These are phyloP conservation scores for Callopanchax toddi DNA, from an alignment of 2,113 vertebrate genomes.

Conservation along the genomic window DNA sequence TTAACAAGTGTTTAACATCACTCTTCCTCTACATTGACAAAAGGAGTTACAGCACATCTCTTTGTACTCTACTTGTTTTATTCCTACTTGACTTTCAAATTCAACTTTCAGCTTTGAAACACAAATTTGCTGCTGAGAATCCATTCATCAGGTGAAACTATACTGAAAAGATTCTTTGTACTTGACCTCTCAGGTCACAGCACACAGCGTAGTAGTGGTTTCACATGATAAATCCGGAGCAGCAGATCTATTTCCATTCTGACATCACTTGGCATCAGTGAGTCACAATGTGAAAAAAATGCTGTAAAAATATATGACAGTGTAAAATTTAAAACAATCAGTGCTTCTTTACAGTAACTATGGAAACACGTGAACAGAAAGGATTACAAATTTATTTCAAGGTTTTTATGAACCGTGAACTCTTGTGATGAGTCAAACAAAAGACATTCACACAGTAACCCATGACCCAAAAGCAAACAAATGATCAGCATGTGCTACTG, in stretches of 20 bases:
- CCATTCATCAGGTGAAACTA: not conserved
- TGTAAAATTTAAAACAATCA: not conserved
- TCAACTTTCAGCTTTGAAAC: not conserved
- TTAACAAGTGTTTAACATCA: not conserved
- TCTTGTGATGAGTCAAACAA: slow-evolving; percentile 22
- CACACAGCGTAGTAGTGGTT: slow-evolving; percentile 1
- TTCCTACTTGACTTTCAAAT: not conserved
- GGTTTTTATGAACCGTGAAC: slow-evolving; percentile 16
- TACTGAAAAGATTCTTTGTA: slow-evolving; percentile 37
- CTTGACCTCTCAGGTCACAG: slow-evolving; percentile 8
- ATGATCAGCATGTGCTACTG: slow-evolving; percentile 13
- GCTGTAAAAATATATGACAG: no score
- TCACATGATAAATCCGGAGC: slow-evolving; percentile 14
- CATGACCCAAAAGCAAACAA: not conserved
- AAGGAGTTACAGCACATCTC: not conserved
- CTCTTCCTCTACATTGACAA: not conserved
- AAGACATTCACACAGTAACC: slow-evolving; percentile 13
- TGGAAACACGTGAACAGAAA: slow-evolving; percentile 31
- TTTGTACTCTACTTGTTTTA: not conserved
- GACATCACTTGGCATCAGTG: not conserved
- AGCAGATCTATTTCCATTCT: not conserved
- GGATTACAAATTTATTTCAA: slow-evolving; percentile 18
- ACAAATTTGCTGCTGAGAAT: not conserved
- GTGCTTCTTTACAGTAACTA: slow-evolving; percentile 1
- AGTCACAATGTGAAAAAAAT: not conserved